Conservation (phyloP, 2,888 invertebrate genomes). For the Xylota segnis region DNA sequence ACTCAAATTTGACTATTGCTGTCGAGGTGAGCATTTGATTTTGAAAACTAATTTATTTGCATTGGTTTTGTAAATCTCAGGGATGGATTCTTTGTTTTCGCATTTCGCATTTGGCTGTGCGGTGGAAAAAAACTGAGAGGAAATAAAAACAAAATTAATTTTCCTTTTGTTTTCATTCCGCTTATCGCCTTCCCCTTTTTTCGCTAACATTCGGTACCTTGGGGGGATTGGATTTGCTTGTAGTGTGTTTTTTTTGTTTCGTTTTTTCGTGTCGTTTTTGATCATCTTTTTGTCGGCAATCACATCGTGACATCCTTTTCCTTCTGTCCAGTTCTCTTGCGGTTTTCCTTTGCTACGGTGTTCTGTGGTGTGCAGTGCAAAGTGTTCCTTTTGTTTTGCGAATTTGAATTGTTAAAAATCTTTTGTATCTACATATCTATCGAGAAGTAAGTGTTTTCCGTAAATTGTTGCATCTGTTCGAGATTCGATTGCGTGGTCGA, state of each 20-base stretch:
- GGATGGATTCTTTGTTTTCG: not conserved
- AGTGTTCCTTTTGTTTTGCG: not conserved
- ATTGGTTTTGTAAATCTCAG: not conserved
- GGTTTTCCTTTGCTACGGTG: not conserved
- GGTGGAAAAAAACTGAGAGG: not conserved
- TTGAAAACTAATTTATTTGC: not conserved
- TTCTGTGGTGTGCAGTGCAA: not conserved
- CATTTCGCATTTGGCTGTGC: not conserved
- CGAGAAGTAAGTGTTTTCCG: too few species aligned
- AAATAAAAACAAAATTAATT: not conserved
- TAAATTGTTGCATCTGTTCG: too few species aligned
- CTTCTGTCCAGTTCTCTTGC: not conserved
- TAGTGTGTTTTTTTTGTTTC: not conserved
- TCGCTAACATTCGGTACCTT: too few species aligned
- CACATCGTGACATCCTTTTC: too few species aligned
- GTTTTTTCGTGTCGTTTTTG: not conserved
- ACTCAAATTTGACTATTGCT: not conserved
- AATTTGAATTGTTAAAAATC: too few species aligned
- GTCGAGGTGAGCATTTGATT: not conserved
- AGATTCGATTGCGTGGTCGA: too few species aligned
- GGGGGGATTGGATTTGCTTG: too few species aligned
- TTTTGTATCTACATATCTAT: too few species aligned
- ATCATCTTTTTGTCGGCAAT: too few species aligned
- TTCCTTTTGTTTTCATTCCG: constrained; percentile 1
- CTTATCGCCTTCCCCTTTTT: not conserved